A percentile compares a stretch with the other conserved stretches of the same genome.
Conservation (phyloP, 2,113 vertebrate species). For the Phainopepla nitens region DNA sequence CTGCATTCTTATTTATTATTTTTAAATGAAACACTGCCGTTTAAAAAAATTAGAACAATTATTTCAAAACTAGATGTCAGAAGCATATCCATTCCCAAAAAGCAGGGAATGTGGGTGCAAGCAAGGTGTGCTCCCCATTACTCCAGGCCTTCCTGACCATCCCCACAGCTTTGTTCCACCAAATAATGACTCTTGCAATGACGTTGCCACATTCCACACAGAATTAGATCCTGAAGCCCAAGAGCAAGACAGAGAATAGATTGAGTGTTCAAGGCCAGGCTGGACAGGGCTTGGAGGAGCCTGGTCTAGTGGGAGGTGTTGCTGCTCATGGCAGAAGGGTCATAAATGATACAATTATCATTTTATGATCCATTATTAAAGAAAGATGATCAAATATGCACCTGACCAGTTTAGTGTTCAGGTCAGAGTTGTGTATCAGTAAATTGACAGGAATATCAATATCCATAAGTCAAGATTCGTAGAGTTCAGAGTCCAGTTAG, state of each 20-base stretch:
- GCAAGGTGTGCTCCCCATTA: neutral
- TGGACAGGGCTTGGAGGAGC: neutral
- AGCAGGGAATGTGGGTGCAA: neutral
- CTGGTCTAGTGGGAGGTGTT: neutral
- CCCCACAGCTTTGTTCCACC: neutral
- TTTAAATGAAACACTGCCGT: neutral
- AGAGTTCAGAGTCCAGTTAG: conserved; percentile 8
- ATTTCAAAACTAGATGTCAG: neutral
- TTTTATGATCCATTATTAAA: neutral
- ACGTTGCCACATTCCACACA: neutral
- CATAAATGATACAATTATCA: neutral
- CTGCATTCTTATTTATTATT: neutral
- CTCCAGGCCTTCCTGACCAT: neutral
- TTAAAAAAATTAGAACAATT: neutral
- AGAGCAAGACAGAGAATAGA: neutral
- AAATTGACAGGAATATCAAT: conserved; percentile 47
- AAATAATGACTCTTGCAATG: neutral
- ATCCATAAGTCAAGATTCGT: conserved; percentile 6
- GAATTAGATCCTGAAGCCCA: neutral
- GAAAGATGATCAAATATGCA: neutral
- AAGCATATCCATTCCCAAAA: neutral
- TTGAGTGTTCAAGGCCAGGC: neutral
- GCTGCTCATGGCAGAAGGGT: neutral
- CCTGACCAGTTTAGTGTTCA: neutral
- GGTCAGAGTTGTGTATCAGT: neutral